Evolutionary conservation across 2,797 vertebrate genomes (phyloP), one percentile per base, ranked within the genome.

Genomic region (Pipistrellus nathusii): DNA sequence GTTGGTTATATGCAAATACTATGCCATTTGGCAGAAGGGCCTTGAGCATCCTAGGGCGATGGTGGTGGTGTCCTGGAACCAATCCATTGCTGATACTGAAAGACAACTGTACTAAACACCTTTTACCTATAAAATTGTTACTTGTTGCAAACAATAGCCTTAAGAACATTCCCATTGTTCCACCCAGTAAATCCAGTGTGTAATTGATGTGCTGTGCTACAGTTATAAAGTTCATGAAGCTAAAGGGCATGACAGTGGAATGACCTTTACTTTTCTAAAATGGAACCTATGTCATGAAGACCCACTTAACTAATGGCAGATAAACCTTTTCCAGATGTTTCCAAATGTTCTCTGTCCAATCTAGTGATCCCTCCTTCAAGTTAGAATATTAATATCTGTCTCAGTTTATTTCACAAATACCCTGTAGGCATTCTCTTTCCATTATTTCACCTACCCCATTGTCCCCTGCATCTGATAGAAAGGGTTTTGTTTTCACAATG

Each of bases 321-420:
- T 55, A 66, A 68, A 78, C 23, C 71, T 95, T 81, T 75, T n/a
- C 53, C 44, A 90, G 64, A 80, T 88, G 38, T 86, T 96, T 91
- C 85, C 81, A 89, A 71, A 62, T 51, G 23, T 87, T 91, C 48
- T 91, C 10, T 94, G 87, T 9, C 44, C n/a, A 92, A 72, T 30
- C 15, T 14, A 88, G 83, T 66, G 64, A 69, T 77, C 77, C 32
- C 68, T 53, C 38, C 62, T 32, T 8, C 25, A 85, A 38, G 73
- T 35, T 81, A 21, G 62, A 73, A 41, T 38, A 64, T 75, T 77
- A 85, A 21, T 46, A 44, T 85, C 21, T 94, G 21, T 87, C 82
- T 96, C 66, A 1, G 7, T 87, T 87, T 68, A 53, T 59, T 77
- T 88, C 41, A 73, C 27, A 85, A 92, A 92, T 66, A 46, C 62